These are phyloP conservation scores for Anas flavirostris DNA, from an alignment of 2,797 vertebrate species.

Conservation along the genomic window DNA sequence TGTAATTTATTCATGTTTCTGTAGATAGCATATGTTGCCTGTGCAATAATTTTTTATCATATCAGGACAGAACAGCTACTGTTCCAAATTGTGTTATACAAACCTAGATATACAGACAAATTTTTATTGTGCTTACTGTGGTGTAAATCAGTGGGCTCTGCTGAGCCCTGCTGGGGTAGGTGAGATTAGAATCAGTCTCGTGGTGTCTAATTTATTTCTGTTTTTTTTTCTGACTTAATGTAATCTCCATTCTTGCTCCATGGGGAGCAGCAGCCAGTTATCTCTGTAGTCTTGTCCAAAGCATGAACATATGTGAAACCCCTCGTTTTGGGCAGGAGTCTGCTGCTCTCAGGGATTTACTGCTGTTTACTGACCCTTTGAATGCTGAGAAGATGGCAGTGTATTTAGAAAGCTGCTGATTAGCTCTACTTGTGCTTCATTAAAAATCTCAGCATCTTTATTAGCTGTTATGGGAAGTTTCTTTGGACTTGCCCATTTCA, in stretches of 20 bases:
- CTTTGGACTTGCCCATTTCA: not conserved
- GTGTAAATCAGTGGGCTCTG: constrained; percentile 12
- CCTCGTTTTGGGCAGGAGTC: constrained; percentile 35
- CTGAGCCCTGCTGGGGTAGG: constrained; percentile 26
- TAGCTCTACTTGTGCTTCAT: not conserved
- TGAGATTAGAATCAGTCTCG: constrained; percentile 47
- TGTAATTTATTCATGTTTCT: constrained; percentile 76
- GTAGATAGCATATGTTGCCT: constrained; percentile 68
- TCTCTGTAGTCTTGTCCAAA: constrained; percentile 6
- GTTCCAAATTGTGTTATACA: constrained; percentile 60
- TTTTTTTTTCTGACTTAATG: constrained; percentile 22
- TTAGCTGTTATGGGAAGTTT: not conserved
- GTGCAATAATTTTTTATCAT: constrained; percentile 60
- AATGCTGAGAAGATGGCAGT: not conserved
- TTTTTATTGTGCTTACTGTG: constrained; percentile 53
- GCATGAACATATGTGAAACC: not conserved
- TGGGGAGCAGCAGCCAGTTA: constrained; percentile 45
- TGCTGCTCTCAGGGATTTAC: not conserved
- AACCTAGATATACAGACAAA: constrained; percentile 37
- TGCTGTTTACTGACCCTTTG: constrained; percentile 10
- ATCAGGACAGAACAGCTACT: constrained; percentile 47
- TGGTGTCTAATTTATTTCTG: constrained; percentile 64
- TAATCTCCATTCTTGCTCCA: constrained; percentile 20
- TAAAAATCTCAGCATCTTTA: not conserved
- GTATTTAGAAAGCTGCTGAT: not conserved